Percentiles rank a stretch among this genome's conserved stretches.
Conservation (phyloP, 2,797 vertebrate genomes). For the Crenichthys baileyi region DNA sequence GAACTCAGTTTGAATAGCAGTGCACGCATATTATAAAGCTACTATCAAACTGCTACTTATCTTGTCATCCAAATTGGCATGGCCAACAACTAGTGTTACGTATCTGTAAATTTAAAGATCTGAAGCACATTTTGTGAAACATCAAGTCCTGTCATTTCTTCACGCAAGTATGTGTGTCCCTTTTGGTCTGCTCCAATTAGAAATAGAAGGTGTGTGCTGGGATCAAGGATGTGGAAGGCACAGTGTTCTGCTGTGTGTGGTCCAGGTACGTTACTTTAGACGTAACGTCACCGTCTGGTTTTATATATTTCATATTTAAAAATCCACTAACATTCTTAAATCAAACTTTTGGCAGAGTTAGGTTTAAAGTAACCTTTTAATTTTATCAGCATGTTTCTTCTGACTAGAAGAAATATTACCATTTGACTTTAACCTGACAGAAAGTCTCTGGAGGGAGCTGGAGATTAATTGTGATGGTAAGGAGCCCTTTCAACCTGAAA, state of each 20-base stretch:
- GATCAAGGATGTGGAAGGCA: background rate
- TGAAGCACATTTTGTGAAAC: background rate
- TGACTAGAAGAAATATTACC: background rate
- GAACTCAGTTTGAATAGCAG: conserved; percentile 5
- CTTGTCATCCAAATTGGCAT: no score
- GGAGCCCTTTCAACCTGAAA: no score
- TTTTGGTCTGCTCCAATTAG: background rate
- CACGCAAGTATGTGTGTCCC: background rate
- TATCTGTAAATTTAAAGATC: no score
- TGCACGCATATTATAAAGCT: background rate
- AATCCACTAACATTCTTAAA: background rate
- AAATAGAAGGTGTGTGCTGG: background rate
- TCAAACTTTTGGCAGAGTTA: no score
- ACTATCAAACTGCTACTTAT: no score
- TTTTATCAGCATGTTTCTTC: background rate
- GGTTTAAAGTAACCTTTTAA: background rate
- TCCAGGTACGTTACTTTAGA: background rate
- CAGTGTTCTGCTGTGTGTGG: background rate
- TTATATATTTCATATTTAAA: background rate
- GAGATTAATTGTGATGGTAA: no score
- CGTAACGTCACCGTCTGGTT: background rate
- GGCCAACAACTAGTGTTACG: no score
- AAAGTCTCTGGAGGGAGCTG: no score
- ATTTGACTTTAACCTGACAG: background rate
- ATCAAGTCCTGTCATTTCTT: background rate